Evolutionary conservation across 1,140 invertebrate genomes (phyloP).

Genomic region (Popillia japonica): DNA sequence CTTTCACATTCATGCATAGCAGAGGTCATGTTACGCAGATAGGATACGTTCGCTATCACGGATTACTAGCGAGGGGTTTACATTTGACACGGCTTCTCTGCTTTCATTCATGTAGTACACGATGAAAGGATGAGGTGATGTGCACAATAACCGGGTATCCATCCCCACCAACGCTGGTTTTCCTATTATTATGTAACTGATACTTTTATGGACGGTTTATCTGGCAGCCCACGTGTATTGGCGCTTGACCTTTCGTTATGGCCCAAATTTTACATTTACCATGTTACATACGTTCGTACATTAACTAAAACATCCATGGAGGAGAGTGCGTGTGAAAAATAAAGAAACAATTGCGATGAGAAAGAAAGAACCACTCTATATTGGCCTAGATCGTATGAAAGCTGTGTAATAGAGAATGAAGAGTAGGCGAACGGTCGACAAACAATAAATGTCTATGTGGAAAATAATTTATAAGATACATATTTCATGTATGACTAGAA

Average conservation of each 20-base stretch:
- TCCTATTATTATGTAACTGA: constrained; percentile 11
- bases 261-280: constrained; percentile 23
- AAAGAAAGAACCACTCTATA: background rate
- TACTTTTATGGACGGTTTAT: background rate
- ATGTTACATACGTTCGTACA: background rate
- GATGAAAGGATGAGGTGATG: background rate
- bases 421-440: background rate
- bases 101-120: background rate
- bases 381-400: background rate
- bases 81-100: background rate
- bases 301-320: background rate
- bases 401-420: background rate
- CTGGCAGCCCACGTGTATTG: background rate
- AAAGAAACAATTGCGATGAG: background rate
- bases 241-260: constrained; percentile 18
- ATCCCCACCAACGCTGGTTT: background rate
- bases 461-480: too few relatives aligned
- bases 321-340: constrained; percentile 2
- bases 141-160: background rate
- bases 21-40: constrained; percentile 28
- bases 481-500: too few relatives aligned
- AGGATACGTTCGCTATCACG: constrained; percentile 10
- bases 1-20: constrained; percentile 24
- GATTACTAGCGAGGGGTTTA: background rate
- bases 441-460: background rate